These are phyloP conservation scores for Drosophila arizonae DNA, from an alignment of 1,140 invertebrate species.

Conservation along the genomic window DNA sequence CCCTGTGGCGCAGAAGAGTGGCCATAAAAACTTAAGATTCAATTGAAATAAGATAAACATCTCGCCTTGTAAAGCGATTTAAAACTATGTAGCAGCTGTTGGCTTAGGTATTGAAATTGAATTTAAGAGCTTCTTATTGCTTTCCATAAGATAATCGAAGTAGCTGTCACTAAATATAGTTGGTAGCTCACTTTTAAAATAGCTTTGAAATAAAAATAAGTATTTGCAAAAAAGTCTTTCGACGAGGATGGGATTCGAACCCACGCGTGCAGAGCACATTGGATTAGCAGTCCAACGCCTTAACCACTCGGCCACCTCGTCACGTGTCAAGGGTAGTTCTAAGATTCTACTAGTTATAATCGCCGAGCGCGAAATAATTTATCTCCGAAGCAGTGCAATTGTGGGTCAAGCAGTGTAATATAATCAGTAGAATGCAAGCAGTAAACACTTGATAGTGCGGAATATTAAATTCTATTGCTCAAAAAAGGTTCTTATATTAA, in stretches of 20 bases:
- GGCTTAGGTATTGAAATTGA: not conserved
- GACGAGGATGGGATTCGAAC: constrained; percentile 95
- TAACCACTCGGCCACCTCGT: constrained; percentile 94
- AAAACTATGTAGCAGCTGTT: not conserved
- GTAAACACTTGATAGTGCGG: not conserved
- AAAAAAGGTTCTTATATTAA: not conserved
- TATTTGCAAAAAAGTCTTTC: constrained; percentile 49
- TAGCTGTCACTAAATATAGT: too few species aligned
- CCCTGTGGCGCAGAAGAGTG: constrained; percentile 12
- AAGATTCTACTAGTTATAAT: constrained; percentile 5
- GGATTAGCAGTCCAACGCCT: constrained; percentile 94
- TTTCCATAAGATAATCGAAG: not conserved
- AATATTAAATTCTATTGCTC: too few species aligned
- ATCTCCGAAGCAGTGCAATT: constrained; percentile 9
- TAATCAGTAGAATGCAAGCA: too few species aligned
- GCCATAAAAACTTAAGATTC: constrained; percentile 65
- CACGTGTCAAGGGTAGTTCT: constrained; percentile 16
- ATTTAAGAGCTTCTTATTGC: not conserved
- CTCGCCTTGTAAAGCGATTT: constrained; percentile 41
- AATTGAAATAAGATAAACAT: constrained; percentile 65
- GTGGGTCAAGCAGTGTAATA: constrained; percentile 1
- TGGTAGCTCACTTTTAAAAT: not conserved
- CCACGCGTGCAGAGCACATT: constrained; percentile 90
- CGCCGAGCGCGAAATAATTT: not conserved
- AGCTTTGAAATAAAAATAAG: constrained; percentile 1